Evolutionary conservation across 30 jellyfish, hydroid and myxozoan genomes (phyloP), one percentile per base, ranked within the genome.

Genomic region (Mastigias papua): DNA sequence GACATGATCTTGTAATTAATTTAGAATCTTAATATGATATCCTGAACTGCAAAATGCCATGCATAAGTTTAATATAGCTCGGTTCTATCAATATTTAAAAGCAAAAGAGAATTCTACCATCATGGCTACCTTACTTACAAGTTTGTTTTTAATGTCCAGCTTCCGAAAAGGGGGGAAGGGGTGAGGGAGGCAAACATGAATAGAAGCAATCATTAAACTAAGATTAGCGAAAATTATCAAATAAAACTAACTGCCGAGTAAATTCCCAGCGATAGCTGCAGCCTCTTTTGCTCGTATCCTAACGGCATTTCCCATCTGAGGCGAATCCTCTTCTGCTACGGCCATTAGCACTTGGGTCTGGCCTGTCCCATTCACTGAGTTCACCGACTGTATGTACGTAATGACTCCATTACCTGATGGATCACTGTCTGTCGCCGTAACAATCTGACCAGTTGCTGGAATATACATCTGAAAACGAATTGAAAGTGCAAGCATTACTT

Each of bases 311-410:
- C 78, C 69, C 49, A 68, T 48, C 31, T 65, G 77, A 0, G 73
- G 84, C 15, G 84, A 49, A 21, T 83, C 93, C 11, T 83, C 93
- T 33, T 83, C 93, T 9, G 93, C 86, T 20, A 83, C 93, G 34
- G 93, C 93, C 93, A 83, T 83, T 8, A 83, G 35, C 29, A 83
- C 93, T 57, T 83, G 93, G 0, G 93, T 72, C 23, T 83, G 93
- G 8, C 81, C 80, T 63, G 74, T 37, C 48, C 93, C 93, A 17
- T 73, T 28, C 57, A 83, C n/a, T 30, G 93, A 83, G 34, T 80
- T 80, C 35, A 80, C 74, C 0, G 93, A 75, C 68, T 83, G 93
- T 19, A 83, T 83, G 72, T 83, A 83, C 13, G 93, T 83, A 9
- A 83, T 83, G 34, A 83, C 93, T 1, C 93, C 86, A 50, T 33